Evolutionary conservation across 2,113 vertebrate species (phyloP).

Genomic region (Myanophis thanlyinensis): DNA sequence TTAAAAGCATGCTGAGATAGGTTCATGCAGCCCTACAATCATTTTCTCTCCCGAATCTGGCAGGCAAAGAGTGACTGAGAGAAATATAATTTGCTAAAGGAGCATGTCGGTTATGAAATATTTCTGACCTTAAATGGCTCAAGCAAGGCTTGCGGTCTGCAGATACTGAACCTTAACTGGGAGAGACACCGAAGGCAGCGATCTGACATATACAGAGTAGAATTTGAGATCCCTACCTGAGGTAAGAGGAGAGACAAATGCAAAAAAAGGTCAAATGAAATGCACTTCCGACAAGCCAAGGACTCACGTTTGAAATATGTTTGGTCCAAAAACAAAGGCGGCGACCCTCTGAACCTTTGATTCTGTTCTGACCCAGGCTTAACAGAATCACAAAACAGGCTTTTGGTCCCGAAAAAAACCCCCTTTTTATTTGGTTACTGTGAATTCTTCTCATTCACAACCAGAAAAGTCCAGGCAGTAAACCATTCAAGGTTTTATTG

Average conservation of each 20-base stretch:
- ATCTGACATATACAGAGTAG: not conserved
- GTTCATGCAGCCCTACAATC: not conserved
- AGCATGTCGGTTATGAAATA: constrained; percentile 9
- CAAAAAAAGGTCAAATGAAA: not conserved
- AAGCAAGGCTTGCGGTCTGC: not conserved
- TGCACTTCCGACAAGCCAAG: not conserved
- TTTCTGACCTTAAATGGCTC: not conserved
- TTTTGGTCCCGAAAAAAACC: too few relatives aligned
- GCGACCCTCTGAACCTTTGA: not conserved
- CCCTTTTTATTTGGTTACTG: too few relatives aligned
- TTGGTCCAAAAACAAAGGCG: not conserved
- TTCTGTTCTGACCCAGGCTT: too few relatives aligned
- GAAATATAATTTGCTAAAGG: constrained; percentile 2
- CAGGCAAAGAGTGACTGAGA: not conserved
- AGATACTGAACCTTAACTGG: not conserved
- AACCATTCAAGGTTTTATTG: too few relatives aligned
- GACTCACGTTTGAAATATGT: not conserved
- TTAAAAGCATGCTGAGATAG: not conserved
- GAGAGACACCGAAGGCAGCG: not conserved
- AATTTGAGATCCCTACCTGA: not conserved
- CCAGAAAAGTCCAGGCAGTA: too few relatives aligned
- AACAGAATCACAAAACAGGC: too few relatives aligned
- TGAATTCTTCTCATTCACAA: too few relatives aligned
- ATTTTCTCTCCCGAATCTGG: not conserved
- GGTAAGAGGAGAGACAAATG: not conserved